Base-by-base conservation (phyloP, 2,113 vertebrate genomes). In the Zootoca vivipara region DNA sequence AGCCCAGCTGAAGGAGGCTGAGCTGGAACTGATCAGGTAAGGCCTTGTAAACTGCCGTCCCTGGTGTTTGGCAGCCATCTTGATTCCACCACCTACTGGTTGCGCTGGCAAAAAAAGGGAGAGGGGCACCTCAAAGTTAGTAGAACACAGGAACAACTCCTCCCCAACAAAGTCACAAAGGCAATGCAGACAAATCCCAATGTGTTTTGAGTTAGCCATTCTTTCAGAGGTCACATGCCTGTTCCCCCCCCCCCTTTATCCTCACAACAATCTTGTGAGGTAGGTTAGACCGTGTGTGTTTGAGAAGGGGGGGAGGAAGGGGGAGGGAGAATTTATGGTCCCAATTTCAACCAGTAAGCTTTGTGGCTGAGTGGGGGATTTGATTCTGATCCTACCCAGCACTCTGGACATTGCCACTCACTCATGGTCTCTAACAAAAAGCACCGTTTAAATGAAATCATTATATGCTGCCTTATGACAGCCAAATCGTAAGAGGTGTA, bases 21-120 rank as follows among this genome's bases (percentile, higher is more conserved):
- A 93, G 40, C 74, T 82, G 40, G 92, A 90, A 7, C 78, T 93
- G 42, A 85, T 74, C 7, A 83, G 89, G 92, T 93, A 86, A 85
- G 73, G 26, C 7, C 33, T 30, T 3, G 38, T 33, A 1, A 52
- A 9, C 56, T 15, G n/a, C 28, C 3, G 2, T 10, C 20, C 30
- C 28, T 52, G 16, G 30, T 5, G 1, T n/a, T 52, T 20, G 10
- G 16, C 33, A 52, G n/a, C 33, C 7, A 46, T 56, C 4, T 3
- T 35, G n/a, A 35, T 28, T 26, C 69, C 7, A n/a, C 28, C 28
- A 30, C n/a, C 30, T 72, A 10, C 40, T 20, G 30, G 4, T 38
- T 46, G 10, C 26, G 5, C 5, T 26, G 22, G 20, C 22, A 73
- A 84, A 35, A 33, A 5, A 35, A 24, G 56, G 56, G 75, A 46